These are phyloP conservation scores for Stigmatopora nigra DNA, from an alignment of 2,113 vertebrate species.

Conservation along the genomic window DNA sequence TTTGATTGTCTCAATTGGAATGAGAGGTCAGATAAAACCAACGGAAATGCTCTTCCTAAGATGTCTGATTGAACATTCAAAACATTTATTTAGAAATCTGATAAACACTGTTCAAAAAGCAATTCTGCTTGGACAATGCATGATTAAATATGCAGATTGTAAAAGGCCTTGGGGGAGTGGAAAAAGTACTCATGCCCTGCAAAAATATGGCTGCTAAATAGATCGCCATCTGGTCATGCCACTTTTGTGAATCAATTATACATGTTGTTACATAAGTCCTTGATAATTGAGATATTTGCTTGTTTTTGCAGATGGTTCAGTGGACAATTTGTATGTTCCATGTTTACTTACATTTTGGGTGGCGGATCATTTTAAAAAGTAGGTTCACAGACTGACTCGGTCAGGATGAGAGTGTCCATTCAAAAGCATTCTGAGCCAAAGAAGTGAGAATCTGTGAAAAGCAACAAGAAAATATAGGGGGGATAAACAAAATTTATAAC, in stretches of 20 bases:
- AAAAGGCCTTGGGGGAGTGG: constrained; percentile 38
- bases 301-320: not conserved
- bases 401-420: constrained; percentile 15
- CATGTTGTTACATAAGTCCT: constrained; percentile 27
- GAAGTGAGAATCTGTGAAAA: no score
- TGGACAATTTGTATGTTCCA: constrained; percentile 13
- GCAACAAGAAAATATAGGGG: no score
- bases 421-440: not conserved
- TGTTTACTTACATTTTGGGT: constrained; percentile 35
- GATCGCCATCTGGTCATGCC: constrained; percentile 61
- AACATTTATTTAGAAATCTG: constrained; percentile 20
- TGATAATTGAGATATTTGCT: constrained; percentile 10
- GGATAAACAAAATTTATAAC: no score
- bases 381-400: constrained; percentile 35
- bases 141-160: constrained; percentile 54
- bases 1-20: constrained; percentile 51
- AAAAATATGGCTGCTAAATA: constrained; percentile 41
- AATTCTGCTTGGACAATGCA: not conserved
- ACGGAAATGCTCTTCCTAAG: constrained; percentile 65
- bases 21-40: constrained; percentile 54
- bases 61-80: constrained; percentile 21
- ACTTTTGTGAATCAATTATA: constrained; percentile 26
- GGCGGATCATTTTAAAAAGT: constrained; percentile 57
- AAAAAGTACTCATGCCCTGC: constrained; percentile 7
- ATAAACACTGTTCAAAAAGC: not conserved